Conservation (phyloP, 2,113 vertebrate genomes). For the Cromileptes altivelis region DNA sequence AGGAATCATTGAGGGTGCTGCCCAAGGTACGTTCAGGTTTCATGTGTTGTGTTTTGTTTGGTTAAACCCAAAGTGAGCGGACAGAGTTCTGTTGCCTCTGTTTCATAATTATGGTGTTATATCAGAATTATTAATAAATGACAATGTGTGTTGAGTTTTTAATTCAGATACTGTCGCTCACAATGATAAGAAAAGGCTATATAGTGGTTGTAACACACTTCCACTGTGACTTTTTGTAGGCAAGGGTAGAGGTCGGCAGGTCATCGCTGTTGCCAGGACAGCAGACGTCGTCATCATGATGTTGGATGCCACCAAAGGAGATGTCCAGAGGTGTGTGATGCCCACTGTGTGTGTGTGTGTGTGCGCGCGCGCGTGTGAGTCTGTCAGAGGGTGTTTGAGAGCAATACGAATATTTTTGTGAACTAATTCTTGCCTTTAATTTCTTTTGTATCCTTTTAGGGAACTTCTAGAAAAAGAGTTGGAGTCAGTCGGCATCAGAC, state of each 20-base stretch:
- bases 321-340: slow-evolving; percentile 91
- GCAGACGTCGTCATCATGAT: slow-evolving; percentile 99
- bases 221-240: slow-evolving; percentile 80
- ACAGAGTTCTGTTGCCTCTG: not conserved
- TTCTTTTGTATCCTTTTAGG: slow-evolving; percentile 75
- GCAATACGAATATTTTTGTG: not conserved
- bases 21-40: slow-evolving; percentile 88
- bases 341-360: not conserved
- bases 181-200: not conserved
- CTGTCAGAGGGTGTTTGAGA: not conserved
- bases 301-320: slow-evolving; percentile 98
- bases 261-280: slow-evolving; percentile 97
- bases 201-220: not conserved
- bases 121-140: not conserved
- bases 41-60: not conserved
- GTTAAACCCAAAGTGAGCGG: not conserved
- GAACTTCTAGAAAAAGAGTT: slow-evolving; percentile 95
- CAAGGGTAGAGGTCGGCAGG: slow-evolving; percentile 96
- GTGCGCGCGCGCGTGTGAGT: not conserved
- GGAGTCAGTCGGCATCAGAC: slow-evolving; percentile 97
- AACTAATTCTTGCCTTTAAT: not conserved
- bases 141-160: not conserved
- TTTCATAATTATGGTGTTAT: not conserved
- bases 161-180: not conserved
- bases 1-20: slow-evolving; percentile 98